These are phyloP conservation scores for Nibea coibor DNA, from an alignment of 2,113 vertebrate species.

Conservation along the genomic window DNA sequence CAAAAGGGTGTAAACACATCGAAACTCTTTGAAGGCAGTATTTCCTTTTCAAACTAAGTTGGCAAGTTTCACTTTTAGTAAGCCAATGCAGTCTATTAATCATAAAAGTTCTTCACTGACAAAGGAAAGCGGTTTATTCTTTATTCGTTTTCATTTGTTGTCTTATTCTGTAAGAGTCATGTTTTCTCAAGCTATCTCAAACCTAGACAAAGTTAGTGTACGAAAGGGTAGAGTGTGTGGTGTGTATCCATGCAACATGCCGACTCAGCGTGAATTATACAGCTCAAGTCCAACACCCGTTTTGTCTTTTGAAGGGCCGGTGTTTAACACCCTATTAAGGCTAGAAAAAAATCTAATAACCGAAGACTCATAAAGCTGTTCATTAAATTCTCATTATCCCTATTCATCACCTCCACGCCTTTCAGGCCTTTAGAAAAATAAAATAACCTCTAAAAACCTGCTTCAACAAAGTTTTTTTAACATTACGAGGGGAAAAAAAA, in stretches of 20 bases:
- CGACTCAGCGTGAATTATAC: slow-evolving; percentile 16
- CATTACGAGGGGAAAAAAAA: neutral
- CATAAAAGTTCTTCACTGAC: neutral
- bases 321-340: slow-evolving; percentile 33
- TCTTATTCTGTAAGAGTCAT: slow-evolving; percentile 4
- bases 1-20: slow-evolving; percentile 4
- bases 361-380: slow-evolving; percentile 7
- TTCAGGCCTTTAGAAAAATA: slow-evolving; percentile 12
- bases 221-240: neutral
- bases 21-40: neutral
- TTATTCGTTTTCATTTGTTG: slow-evolving; percentile 18
- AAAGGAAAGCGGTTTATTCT: neutral
- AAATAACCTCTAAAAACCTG: slow-evolving; percentile 11
- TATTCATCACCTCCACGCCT: neutral
- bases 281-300: neutral
- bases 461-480: neutral
- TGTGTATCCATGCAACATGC: neutral
- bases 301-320: neutral
- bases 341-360: neutral
- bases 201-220: neutral
- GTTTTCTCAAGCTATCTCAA: neutral
- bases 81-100: neutral
- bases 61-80: neutral
- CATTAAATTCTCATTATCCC: slow-evolving; percentile 18
- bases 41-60: slow-evolving; percentile 3